phyloP scores from a whole-genome alignment of 2,113 vertebrate genomes.

The Muscicapa adusta region DNA sequence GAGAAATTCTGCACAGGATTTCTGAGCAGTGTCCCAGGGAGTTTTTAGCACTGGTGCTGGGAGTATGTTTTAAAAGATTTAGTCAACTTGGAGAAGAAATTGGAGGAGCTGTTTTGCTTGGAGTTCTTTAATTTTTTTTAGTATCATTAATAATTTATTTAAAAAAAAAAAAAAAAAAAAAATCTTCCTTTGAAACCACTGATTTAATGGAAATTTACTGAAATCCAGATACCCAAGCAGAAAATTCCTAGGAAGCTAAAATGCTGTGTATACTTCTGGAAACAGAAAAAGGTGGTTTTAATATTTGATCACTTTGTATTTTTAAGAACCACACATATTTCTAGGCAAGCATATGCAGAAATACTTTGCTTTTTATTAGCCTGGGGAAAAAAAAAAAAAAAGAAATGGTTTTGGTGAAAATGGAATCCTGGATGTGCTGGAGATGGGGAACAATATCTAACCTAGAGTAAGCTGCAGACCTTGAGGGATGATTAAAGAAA shows the following conservation, averaged over 20 bases:
- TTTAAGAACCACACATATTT: slow-evolving; percentile 1
- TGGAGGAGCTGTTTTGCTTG: slow-evolving; percentile 1
- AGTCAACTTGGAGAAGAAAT: not conserved
- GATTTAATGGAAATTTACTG: slow-evolving; percentile 31
- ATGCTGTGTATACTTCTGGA: slow-evolving; percentile 36
- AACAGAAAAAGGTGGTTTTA: slow-evolving; percentile 39
- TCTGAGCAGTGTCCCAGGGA: not conserved
- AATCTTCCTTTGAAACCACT: slow-evolving; percentile 44
- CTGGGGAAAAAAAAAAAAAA: slow-evolving; percentile 33
- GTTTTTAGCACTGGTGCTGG: not conserved
- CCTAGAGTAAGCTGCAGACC: slow-evolving; percentile 27
- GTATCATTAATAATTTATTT: not conserved
- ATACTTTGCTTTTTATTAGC: slow-evolving; percentile 33
- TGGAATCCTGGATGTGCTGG: slow-evolving; percentile 38
- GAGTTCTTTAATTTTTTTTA: slow-evolving; percentile 8
- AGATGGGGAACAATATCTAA: not conserved
- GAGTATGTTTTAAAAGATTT: not conserved
- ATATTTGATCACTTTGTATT: not conserved
- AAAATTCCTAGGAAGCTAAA: slow-evolving; percentile 52
- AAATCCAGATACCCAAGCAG: slow-evolving; percentile 52
- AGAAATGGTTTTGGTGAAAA: not conserved
- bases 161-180: not conserved
- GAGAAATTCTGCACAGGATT: not conserved
- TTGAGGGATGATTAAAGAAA: slow-evolving; percentile 24
- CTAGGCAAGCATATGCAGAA: slow-evolving; percentile 5